phyloP scores from a whole-genome alignment of 2,888 invertebrate genomes.

The Carabus problematicus region DNA sequence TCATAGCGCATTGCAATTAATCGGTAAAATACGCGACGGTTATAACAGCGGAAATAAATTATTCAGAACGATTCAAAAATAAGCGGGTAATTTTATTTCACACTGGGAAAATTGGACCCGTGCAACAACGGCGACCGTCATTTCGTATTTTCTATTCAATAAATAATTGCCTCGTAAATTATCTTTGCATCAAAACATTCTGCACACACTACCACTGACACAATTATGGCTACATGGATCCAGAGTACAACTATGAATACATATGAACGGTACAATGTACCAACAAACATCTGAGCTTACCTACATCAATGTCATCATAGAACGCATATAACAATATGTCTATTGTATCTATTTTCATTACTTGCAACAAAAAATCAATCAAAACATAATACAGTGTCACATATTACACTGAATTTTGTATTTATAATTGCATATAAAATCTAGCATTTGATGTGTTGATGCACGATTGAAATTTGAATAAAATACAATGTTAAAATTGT shows the following conservation, averaged over 20 bases:
- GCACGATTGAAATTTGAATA: not conserved
- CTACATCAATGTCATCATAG: too few relatives aligned
- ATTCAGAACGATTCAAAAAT: conserved; percentile 40
- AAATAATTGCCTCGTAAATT: conserved; percentile 11
- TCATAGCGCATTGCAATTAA: conserved; percentile 35
- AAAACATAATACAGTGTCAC: too few relatives aligned
- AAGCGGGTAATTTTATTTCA: conserved; percentile 38
- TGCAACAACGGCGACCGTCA: not conserved
- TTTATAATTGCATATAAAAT: too few relatives aligned
- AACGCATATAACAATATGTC: too few relatives aligned
- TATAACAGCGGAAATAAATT: conserved; percentile 40
- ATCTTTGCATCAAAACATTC: conserved; percentile 9
- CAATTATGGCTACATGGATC: too few relatives aligned
- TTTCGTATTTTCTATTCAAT: conserved; percentile 3
- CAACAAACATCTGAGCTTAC: too few relatives aligned
- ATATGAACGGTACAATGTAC: too few relatives aligned
- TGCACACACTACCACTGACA: too few relatives aligned
- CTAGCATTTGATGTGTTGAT: not conserved
- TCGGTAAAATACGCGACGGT: conserved; percentile 32
- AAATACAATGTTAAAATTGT: not conserved
- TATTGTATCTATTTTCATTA: too few relatives aligned
- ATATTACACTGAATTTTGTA: too few relatives aligned
- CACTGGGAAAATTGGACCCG: conserved; percentile 35
- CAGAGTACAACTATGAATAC: too few relatives aligned
- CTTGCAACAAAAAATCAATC: too few relatives aligned